Percentiles rank a stretch among this genome's conserved stretches.
phyloP scores from a whole-genome alignment of 2,888 invertebrate species.

The Drosophila diplacantha region DNA sequence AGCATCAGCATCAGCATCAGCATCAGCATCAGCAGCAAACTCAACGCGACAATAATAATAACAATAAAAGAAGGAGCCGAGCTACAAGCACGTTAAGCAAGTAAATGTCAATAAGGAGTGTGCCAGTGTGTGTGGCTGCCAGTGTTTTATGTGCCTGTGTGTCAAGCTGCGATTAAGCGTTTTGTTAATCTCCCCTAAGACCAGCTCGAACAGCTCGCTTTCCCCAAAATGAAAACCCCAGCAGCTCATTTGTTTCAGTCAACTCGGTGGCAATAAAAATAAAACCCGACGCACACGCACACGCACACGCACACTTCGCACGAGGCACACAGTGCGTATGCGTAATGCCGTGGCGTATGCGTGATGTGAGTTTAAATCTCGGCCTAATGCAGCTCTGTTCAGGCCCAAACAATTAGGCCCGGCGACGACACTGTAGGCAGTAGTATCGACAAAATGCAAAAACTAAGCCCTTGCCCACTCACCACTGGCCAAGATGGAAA shows the following conservation, averaged over 20 bases:
- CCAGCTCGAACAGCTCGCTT: conserved; percentile 37
- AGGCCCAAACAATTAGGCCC: conserved; percentile 49
- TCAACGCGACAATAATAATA: conserved; percentile 38
- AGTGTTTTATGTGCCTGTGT: conserved; percentile 31
- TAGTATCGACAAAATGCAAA: conserved; percentile 14
- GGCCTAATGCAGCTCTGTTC: conserved; percentile 24
- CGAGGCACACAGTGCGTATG: conserved; percentile 35
- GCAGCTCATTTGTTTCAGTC: conserved; percentile 16
- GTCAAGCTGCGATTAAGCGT: conserved; percentile 65
- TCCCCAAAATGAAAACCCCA: conserved; percentile 38
- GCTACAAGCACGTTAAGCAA: conserved; percentile 56
- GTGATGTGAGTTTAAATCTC: conserved; percentile 31
- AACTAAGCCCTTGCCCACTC: conserved; percentile 3
- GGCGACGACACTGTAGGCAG: conserved; percentile 1
- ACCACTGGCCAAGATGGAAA: conserved; percentile 19
- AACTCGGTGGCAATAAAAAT: conserved; percentile 19
- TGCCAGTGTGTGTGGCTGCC: conserved; percentile 3
- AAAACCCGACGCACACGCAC: conserved; percentile 17
- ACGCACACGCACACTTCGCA: conserved; percentile 1
- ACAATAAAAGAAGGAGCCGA: conserved; percentile 32
- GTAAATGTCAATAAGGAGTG: conserved; percentile 65
- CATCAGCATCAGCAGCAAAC: conserved; percentile 10
- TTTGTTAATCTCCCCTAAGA: conserved; percentile 61
- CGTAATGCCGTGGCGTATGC: conserved; percentile 34
- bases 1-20: conserved; percentile 7